phyloP scores from a whole-genome alignment of 2,888 invertebrate species.

The Phoenoteleia sp. region DNA sequence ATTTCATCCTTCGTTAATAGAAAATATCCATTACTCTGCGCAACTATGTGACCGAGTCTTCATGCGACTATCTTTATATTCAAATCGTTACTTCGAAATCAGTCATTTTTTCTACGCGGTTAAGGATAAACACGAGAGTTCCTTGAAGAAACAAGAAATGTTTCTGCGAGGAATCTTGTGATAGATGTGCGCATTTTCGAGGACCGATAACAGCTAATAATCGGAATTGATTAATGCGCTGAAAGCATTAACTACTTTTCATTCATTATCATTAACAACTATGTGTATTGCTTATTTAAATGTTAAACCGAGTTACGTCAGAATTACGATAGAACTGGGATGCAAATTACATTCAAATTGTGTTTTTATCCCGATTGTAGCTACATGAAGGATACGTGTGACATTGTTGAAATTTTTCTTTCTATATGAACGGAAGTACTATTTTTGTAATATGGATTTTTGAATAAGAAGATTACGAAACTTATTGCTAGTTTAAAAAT shows the following conservation, averaged over 20 bases:
- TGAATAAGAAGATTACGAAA: no score
- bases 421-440: no score
- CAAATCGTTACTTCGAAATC: conserved; percentile 7
- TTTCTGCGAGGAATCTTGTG: no score
- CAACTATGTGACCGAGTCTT: no score
- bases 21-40: no score
- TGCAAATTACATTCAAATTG: conserved; percentile 52
- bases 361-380: conserved; percentile 40
- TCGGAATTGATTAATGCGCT: conserved; percentile 7
- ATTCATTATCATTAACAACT: conserved; percentile 26
- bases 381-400: conserved; percentile 61
- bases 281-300: conserved; percentile 51
- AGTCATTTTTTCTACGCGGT: conserved; percentile 5
- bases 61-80: no score
- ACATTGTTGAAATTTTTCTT: conserved; percentile 45
- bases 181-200: conserved; percentile 11
- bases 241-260: conserved; percentile 29
- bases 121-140: not conserved
- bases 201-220: conserved; percentile 27
- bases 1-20: no score
- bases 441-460: no score
- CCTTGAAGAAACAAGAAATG: not conserved
- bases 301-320: conserved; percentile 57
- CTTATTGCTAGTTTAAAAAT: no score
- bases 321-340: conserved; percentile 52